Evolutionary conservation across 2,888 invertebrate genomes (phyloP).

Genomic region (Sesia apiformis): DNA sequence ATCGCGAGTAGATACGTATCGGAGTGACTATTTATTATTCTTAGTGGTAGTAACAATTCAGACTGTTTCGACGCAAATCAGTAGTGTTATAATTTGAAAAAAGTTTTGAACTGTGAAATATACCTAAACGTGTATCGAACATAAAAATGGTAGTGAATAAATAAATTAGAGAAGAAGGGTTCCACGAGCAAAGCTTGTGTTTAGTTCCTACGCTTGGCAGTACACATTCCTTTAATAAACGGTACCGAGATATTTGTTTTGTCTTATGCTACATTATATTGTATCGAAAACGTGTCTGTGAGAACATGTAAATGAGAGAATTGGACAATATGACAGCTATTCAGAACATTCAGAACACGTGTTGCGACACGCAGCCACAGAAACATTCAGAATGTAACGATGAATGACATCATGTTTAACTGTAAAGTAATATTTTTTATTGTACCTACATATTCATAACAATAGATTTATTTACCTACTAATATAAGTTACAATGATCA

Average conservation of each 20-base stretch:
- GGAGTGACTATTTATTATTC: slow-evolving; percentile 6
- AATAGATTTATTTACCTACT: too few relatives aligned
- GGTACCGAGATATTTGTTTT: neutral
- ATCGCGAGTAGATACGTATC: neutral
- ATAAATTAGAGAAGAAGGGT: slow-evolving; percentile 35
- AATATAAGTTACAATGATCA: too few relatives aligned
- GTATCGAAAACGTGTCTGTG: neutral
- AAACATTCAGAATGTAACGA: too few relatives aligned
- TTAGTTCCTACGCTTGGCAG: slow-evolving; percentile 66
- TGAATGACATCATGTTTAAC: too few relatives aligned
- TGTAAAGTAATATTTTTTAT: too few relatives aligned
- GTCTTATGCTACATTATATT: neutral
- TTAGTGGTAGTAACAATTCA: slow-evolving; percentile 28
- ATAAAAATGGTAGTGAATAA: slow-evolving; percentile 22
- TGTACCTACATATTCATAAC: too few relatives aligned
- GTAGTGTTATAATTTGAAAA: slow-evolving; percentile 6
- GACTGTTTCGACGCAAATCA: slow-evolving; percentile 27
- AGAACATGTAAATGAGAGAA: neutral
- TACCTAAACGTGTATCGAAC: slow-evolving; percentile 24
- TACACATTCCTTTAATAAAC: slow-evolving; percentile 5
- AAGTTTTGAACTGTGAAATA: slow-evolving; percentile 29
- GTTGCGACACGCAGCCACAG: neutral
- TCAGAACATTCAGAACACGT: neutral
- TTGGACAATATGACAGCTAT: neutral
- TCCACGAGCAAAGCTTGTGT: slow-evolving; percentile 67